Evolutionary conservation across 2,113 vertebrate species (phyloP).

Genomic region (Sorex fumeus): DNA sequence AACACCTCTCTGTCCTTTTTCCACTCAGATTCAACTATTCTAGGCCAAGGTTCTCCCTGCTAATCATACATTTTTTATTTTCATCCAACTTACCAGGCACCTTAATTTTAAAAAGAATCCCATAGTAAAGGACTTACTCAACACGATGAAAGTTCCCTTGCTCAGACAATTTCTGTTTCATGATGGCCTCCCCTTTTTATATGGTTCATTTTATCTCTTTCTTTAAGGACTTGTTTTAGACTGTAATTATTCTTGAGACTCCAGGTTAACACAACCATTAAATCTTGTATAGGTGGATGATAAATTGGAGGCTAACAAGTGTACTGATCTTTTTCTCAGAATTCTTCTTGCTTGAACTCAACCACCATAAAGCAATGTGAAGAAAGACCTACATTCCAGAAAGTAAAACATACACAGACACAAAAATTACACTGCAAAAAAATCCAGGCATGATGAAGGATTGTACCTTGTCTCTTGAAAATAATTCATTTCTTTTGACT

Average conservation of each 20-base stretch:
- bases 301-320: conserved; percentile 82
- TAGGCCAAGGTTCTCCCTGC: conserved; percentile 76
- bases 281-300: conserved; percentile 79
- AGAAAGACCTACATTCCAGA: conserved; percentile 65
- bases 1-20: conserved; percentile 58
- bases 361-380: conserved; percentile 79
- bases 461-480: conserved; percentile 28
- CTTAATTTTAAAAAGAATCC: conserved; percentile 81
- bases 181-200: conserved; percentile 67
- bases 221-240: conserved; percentile 79
- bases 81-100: conserved; percentile 82
- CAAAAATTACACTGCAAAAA: conserved; percentile 35
- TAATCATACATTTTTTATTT: conserved; percentile 86
- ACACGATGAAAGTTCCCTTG: conserved; percentile 80
- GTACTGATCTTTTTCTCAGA: conserved; percentile 79
- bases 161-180: conserved; percentile 80
- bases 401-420: conserved; percentile 48
- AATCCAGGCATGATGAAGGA: conserved; percentile 59
- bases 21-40: conserved; percentile 59
- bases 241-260: conserved; percentile 82
- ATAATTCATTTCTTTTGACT: conserved; percentile 45
- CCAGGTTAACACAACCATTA: conserved; percentile 83
- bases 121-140: conserved; percentile 79
- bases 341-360: conserved; percentile 84
- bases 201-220: conserved; percentile 81